phyloP scores from a whole-genome alignment of 2,797 vertebrate genomes.

The Enteromius paludinosus region DNA sequence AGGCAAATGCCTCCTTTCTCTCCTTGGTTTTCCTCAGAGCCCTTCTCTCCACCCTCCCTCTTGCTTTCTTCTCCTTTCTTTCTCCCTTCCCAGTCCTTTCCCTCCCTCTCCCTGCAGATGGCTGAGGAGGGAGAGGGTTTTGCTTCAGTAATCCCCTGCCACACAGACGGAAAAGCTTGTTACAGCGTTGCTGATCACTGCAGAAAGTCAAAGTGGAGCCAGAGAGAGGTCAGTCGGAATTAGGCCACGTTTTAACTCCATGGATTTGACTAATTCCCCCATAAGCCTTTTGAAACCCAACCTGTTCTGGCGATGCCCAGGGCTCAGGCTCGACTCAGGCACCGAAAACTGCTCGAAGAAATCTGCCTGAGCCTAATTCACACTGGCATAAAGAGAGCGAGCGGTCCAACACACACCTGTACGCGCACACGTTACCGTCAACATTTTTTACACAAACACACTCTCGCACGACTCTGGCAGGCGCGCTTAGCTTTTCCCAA shows the following conservation, averaged over 20 bases:
- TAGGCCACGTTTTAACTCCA: slow-evolving; percentile 79
- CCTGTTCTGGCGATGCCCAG: slow-evolving; percentile 75
- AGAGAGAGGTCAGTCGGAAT: slow-evolving; percentile 83
- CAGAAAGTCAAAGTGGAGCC: slow-evolving; percentile 83
- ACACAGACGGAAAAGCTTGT: slow-evolving; percentile 84
- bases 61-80: slow-evolving; percentile 45
- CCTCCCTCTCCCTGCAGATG: slow-evolving; percentile 69
- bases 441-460: slow-evolving; percentile 17
- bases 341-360: slow-evolving; percentile 72
- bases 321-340: slow-evolving; percentile 72
- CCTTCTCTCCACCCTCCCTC: slow-evolving; percentile 52
- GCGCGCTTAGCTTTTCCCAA: slow-evolving; percentile 70
- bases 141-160: slow-evolving; percentile 79
- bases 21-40: slow-evolving; percentile 26
- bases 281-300: slow-evolving; percentile 81
- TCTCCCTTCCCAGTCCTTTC: slow-evolving; percentile 47
- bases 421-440: slow-evolving; percentile 41
- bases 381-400: slow-evolving; percentile 67
- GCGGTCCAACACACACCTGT: slow-evolving; percentile 58
- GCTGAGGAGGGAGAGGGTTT: slow-evolving; percentile 73
- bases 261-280: slow-evolving; percentile 80
- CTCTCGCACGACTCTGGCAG: slow-evolving; percentile 37
- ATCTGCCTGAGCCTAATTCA: slow-evolving; percentile 80
- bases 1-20: slow-evolving; percentile 67
- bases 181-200: slow-evolving; percentile 83